These are phyloP conservation scores for Catagonus wagneri DNA, from an alignment of 2,113 vertebrate genomes.

Conservation along the genomic window DNA sequence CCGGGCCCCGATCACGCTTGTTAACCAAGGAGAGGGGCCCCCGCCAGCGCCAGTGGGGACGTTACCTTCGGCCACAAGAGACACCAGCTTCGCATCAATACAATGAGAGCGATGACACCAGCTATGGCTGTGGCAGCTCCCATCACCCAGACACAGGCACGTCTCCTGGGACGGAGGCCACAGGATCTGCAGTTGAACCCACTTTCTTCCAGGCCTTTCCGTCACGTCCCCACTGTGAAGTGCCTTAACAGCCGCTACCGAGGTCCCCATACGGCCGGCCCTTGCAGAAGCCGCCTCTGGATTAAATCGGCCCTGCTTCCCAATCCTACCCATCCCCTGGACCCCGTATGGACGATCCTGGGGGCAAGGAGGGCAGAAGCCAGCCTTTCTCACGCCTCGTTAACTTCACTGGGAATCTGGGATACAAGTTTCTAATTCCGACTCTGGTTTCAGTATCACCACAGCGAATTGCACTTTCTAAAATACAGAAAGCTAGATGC, in stretches of 20 bases:
- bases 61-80: neutral
- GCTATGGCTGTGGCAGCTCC: neutral
- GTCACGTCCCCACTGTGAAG: neutral
- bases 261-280: neutral
- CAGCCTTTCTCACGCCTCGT: neutral
- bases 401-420: neutral
- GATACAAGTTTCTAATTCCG: neutral
- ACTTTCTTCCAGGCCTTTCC: neutral
- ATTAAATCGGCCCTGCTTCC: neutral
- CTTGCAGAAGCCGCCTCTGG: neutral
- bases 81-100: neutral
- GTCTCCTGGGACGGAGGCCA: neutral
- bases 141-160: no score
- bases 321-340: neutral
- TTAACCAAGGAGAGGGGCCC: neutral
- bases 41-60: neutral
- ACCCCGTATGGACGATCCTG: neutral
- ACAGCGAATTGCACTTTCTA: neutral
- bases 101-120: neutral
- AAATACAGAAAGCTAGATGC: neutral
- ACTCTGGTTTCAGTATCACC: neutral
- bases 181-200: neutral
- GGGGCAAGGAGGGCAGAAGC: no score
- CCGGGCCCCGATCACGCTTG: neutral
- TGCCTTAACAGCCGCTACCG: neutral